These are phyloP conservation scores for Caenorhabditis auriculariae DNA, from an alignment of 2,888 invertebrate genomes.

Conservation along the genomic window DNA sequence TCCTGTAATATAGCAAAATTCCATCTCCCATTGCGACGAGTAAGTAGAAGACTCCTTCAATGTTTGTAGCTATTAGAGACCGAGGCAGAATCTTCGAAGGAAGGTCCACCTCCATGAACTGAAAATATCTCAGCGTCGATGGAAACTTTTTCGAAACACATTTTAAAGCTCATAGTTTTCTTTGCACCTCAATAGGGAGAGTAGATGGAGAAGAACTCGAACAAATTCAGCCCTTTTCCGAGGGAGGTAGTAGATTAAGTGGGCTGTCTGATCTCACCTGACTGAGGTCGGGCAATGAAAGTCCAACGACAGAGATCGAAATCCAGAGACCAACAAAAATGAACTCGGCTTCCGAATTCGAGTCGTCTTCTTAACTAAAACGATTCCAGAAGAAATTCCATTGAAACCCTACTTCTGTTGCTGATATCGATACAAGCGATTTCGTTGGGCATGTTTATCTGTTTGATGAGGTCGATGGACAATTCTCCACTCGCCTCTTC, in stretches of 20 bases:
- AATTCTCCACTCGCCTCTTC: constrained; percentile 16
- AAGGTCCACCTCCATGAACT: constrained; percentile 33
- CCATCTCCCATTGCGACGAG: constrained; percentile 88
- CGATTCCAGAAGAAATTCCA: neutral
- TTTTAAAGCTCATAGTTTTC: too few relatives aligned
- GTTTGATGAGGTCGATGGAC: constrained; percentile 22
- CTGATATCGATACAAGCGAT: constrained; percentile 94
- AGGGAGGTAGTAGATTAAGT: too few relatives aligned
- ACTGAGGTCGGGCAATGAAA: constrained; percentile 77
- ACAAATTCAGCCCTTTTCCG: too few relatives aligned
- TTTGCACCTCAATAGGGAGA: too few relatives aligned
- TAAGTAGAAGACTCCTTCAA: constrained; percentile 79
- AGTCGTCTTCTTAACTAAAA: constrained; percentile 13
- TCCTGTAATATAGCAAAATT: constrained; percentile 89
- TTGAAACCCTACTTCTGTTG: constrained; percentile 69
- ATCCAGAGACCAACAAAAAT: constrained; percentile 95
- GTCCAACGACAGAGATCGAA: constrained; percentile 86
- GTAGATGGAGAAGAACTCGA: too few relatives aligned
- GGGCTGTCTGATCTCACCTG: neutral
- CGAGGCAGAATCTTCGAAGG: constrained; percentile 85
- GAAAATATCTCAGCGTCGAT: too few relatives aligned
- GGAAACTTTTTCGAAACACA: too few relatives aligned
- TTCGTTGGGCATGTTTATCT: constrained; percentile 80
- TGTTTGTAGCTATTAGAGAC: constrained; percentile 88
- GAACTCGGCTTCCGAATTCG: constrained; percentile 67